These are phyloP conservation scores for Oxystoma pomonae DNA, from an alignment of 2,888 invertebrate genomes.

Conservation along the genomic window DNA sequence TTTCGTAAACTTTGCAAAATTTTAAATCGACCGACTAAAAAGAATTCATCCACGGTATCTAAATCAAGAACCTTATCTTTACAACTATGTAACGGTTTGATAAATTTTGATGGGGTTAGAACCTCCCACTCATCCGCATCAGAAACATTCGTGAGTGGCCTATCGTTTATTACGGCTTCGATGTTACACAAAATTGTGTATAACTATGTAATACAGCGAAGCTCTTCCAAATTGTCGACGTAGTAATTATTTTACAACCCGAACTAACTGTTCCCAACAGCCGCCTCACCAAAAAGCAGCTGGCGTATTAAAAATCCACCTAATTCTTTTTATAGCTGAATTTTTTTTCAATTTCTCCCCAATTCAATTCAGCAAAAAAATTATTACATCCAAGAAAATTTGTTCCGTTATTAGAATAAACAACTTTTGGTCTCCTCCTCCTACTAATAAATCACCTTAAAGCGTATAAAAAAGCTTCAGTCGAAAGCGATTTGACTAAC, in stretches of 20 bases:
- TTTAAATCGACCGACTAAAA: background rate
- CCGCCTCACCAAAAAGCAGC: background rate
- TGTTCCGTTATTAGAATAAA: too few species aligned
- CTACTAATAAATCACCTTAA: background rate
- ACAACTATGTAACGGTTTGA: background rate
- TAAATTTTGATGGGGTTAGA: too few species aligned
- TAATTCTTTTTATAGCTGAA: background rate
- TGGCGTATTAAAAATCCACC: background rate
- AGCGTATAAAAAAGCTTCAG: background rate
- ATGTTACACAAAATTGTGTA: background rate
- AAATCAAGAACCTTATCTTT: background rate
- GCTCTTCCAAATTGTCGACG: background rate
- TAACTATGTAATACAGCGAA: background rate
- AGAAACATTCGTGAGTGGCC: background rate
- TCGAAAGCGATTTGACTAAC: background rate
- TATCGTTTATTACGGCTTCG: background rate
- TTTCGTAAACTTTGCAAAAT: background rate
- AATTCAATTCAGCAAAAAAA: background rate
- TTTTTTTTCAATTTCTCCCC: background rate
- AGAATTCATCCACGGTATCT: background rate
- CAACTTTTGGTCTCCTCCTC: too few species aligned
- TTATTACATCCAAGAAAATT: background rate
- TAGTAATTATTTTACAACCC: background rate
- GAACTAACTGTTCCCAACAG: background rate
- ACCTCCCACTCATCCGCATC: background rate